phyloP scores from a whole-genome alignment of 2,888 invertebrate genomes.

The Leptinotarsa rubiginosa region DNA sequence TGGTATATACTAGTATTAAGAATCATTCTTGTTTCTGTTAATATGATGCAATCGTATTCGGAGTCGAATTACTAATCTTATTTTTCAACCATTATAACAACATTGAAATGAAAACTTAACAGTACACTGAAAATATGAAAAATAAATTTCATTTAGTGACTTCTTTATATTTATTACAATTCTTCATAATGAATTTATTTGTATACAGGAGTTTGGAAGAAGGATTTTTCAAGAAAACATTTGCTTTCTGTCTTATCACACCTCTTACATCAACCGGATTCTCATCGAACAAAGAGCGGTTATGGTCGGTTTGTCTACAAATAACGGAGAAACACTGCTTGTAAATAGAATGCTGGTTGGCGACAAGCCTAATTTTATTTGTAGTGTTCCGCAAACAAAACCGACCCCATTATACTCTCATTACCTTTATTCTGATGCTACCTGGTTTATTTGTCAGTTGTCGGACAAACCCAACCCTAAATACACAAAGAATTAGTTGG shows the following conservation, averaged over 20 bases:
- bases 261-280: neutral
- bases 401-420: constrained; percentile 51
- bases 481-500: no score
- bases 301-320: constrained; percentile 21
- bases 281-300: constrained; percentile 14
- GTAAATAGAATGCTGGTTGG: constrained; percentile 28
- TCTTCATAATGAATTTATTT: no score
- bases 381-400: constrained; percentile 44
- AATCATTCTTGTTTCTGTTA: no score
- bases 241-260: neutral
- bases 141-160: no score
- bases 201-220: no score
- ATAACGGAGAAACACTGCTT: constrained; percentile 26
- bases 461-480: neutral
- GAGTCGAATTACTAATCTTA: no score
- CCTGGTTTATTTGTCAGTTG: constrained; percentile 38
- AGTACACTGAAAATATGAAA: no score
- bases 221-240: neutral
- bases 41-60: no score
- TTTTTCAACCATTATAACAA: no score
- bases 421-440: constrained; percentile 50
- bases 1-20: no score
- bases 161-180: no score
- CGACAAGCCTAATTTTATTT: constrained; percentile 42
- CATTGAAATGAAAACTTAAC: no score